Base-by-base conservation (phyloP, 2,797 vertebrate species). In the Diceros bicornis region DNA sequence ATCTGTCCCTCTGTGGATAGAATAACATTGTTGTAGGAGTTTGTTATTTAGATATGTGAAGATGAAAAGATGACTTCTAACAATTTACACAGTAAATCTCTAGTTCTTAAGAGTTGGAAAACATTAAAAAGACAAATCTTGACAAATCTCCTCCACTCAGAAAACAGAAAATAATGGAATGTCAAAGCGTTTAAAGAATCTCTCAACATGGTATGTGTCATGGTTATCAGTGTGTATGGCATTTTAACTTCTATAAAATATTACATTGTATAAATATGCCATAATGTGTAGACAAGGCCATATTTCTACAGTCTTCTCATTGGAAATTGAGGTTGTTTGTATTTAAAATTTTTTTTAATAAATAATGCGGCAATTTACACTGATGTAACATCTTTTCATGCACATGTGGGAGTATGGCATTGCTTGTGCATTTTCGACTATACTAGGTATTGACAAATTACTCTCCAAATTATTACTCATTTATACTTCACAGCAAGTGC, bases 51-150 rank as follows among this genome's bases (percentile, higher is more conserved):
- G 64, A 72, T 66, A 12, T 52, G 20, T 47, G 14, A 91, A 74
- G 59, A 87, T 75, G 20, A 52, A 83, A 94, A 81, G 25, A 68
- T 68, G 69, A 94, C 18, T 83, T 94, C 17, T 32, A 29, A 78
- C 6, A 1, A 12, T 21, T 81, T 61, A 87, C 2, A 75, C 14
- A 52, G 23, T 34, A 71, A 29, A 75, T 52, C 5, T 94, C 11
- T 84, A 72, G 55, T 44, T 47, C 3, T 61, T 57, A 44, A 85
- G 32, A 44, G 11, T 52, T 41, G 50, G 57, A 55, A 29, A 47
- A 62, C 4, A 62, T 74, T 55, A 34, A 62, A 90, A 87, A 94
- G 25, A 47, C 57, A 61, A 87, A 66, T 2, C 16, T 47, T 82
- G 20, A 61, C 27, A 69, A 69, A 27, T 47, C 2, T 44, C 13